Conservation (phyloP, 2,888 invertebrate genomes). For the Phyllotreta striolata region DNA sequence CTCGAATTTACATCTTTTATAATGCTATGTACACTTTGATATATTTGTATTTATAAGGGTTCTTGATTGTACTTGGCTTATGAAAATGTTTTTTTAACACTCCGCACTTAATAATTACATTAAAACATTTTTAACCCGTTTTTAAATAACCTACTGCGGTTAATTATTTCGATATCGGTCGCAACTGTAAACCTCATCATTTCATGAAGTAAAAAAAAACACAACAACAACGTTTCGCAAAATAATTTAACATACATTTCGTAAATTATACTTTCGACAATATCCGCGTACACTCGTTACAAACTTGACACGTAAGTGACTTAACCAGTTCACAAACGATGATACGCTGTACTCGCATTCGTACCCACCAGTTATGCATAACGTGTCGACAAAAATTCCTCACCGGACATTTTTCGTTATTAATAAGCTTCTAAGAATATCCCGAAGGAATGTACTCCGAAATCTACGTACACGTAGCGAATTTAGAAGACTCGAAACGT, state of each 20-base stretch:
- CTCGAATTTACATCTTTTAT: too few species aligned
- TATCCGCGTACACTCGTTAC: conserved; percentile 11
- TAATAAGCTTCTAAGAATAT: conserved; percentile 37
- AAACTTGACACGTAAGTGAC: conserved; percentile 16
- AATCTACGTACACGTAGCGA: conserved; percentile 9
- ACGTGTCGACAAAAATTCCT: conserved; percentile 38
- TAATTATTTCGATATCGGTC: too few species aligned
- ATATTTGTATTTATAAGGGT: too few species aligned
- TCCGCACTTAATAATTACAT: too few species aligned
- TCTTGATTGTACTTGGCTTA: too few species aligned
- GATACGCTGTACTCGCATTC: conserved; percentile 15
- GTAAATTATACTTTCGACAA: conserved; percentile 9
- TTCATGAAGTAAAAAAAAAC: too few species aligned
- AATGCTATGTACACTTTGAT: too few species aligned
- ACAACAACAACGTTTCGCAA: neutral
- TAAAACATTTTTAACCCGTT: too few species aligned
- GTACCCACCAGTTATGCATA: conserved; percentile 23
- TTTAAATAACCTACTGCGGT: too few species aligned
- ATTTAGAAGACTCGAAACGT: conserved; percentile 4
- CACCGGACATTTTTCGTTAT: conserved; percentile 33
- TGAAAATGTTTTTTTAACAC: too few species aligned
- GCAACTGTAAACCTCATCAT: too few species aligned
- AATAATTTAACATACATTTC: conserved; percentile 13
- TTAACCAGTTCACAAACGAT: conserved; percentile 18
- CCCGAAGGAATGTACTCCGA: conserved; percentile 28